Base-by-base conservation (phyloP, 2,888 invertebrate genomes). In the Tenthredo livida region DNA sequence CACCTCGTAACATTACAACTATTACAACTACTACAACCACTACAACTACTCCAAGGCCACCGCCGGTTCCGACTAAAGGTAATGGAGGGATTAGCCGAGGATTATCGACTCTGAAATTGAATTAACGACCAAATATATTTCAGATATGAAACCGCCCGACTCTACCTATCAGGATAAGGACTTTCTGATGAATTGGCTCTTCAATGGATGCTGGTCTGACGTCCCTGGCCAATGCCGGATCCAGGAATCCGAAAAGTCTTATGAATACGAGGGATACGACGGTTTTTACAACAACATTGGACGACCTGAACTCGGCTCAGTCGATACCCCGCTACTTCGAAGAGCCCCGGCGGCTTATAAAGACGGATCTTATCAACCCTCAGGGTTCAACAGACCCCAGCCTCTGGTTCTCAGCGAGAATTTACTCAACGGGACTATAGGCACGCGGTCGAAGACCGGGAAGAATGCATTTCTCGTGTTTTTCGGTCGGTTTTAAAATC, bases 401-500 rank as follows among this genome's bases (percentile, higher is more conserved):
- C 95, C 95, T 6, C 90, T 95, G 67, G 87, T 88, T 1, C 91
- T 95, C 65, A 95, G 95, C 89, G 93, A 94, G 9, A 86, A 89
- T 2, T 89, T 95, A 17, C 93, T 95, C 89, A 89, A 89, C 29
- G 94, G 95, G 9, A 84, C 87, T 1, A 90, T 91, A 80, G 93
- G 93, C 6, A 89, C 90, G 6, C 86, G 88, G 85, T 95, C 95
- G 3, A 91, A 90, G 86, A 94, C 93, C 15, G 94, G 94, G 58
- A 94, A 94, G 90, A 95, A 94, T 86, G 95, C 95, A 0, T 92
- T 96, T 33, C 92, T 95, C 29, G 95, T 95, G 3, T 96, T 94
- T 90, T 96, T 95, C 89, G 95, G 95, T 95, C 91, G 87, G 88
- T 61, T 25, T 67, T 67, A 15, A 4, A 65, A 33, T 29, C 2